A percentile compares a stretch with the other conserved stretches of the same genome.
phyloP scores from a whole-genome alignment of 2,888 invertebrate genomes.

The Spisula solida region DNA sequence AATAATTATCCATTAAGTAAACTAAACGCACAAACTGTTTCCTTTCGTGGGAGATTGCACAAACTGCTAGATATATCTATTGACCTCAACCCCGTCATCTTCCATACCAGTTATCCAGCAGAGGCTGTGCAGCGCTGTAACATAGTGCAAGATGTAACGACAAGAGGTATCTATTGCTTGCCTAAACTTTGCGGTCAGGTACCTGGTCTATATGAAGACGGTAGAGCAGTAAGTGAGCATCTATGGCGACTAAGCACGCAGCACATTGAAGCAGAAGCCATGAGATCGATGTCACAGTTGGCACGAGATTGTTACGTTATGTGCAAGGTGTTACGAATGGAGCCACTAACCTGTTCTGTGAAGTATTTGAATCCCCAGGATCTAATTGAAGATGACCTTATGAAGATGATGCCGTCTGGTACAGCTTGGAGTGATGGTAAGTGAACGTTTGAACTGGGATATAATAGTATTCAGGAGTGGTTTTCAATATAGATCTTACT shows the following conservation, averaged over 20 bases:
- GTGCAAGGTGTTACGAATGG: slow-evolving; percentile 60
- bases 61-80: slow-evolving; percentile 55
- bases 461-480: no score
- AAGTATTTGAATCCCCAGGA: neutral
- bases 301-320: slow-evolving; percentile 50
- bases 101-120: slow-evolving; percentile 26
- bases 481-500: no score
- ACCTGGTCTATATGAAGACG: neutral
- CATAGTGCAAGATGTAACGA: slow-evolving; percentile 39
- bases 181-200: slow-evolving; percentile 52
- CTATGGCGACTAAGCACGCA: slow-evolving; percentile 57
- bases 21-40: slow-evolving; percentile 36
- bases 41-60: slow-evolving; percentile 51
- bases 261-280: slow-evolving; percentile 54
- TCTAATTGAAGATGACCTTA: neutral
- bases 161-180: slow-evolving; percentile 53
- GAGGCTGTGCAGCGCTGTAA: neutral
- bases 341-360: slow-evolving; percentile 56
- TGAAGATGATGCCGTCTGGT: neutral
- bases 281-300: slow-evolving; percentile 40
- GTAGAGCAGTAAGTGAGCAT: slow-evolving; percentile 4
- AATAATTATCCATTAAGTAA: slow-evolving; percentile 22
- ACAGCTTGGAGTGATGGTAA: neutral
- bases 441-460: neutral
- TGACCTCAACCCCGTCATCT: slow-evolving; percentile 58